Percentiles rank a stretch among this genome's conserved stretches.
phyloP scores from a whole-genome alignment of 1,140 invertebrate genomes.

The Phocides pigmalion region DNA sequence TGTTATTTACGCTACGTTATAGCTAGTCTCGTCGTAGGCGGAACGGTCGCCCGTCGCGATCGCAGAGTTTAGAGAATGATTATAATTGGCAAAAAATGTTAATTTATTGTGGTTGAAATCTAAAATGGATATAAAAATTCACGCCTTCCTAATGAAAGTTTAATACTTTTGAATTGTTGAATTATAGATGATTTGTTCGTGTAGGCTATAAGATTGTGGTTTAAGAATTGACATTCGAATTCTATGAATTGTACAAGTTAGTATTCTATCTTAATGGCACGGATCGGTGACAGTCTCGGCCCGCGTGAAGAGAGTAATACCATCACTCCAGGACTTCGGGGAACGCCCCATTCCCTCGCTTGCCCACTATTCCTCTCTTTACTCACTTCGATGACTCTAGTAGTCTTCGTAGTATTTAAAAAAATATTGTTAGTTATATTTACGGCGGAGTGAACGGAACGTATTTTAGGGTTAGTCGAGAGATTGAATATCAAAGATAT shows the following conservation, averaged over 20 bases:
- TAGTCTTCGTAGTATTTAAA: constrained; percentile 19
- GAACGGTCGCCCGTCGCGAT: not conserved
- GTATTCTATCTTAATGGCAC: not conserved
- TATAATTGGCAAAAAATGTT: constrained; percentile 10
- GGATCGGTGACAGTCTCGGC: not conserved
- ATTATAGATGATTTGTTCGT: not conserved
- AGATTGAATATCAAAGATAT: constrained; percentile 36
- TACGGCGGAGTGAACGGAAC: not conserved
- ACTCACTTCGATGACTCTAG: constrained; percentile 11
- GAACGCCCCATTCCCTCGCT: not conserved
- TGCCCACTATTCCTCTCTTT: constrained; percentile 1
- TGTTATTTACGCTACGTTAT: not conserved
- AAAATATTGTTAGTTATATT: constrained; percentile 12
- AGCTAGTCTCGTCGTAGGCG: not conserved
- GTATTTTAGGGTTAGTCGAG: constrained; percentile 29
- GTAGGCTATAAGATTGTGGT: constrained; percentile 4
- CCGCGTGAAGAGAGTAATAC: constrained; percentile 5
- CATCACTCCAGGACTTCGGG: not conserved
- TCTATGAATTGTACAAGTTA: not conserved
- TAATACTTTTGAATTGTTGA: constrained; percentile 5
- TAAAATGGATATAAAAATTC: not conserved
- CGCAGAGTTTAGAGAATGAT: not conserved
- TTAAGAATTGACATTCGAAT: constrained; percentile 1
- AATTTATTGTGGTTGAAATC: constrained; percentile 6
- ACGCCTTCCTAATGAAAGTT: not conserved